Conservation (phyloP, 1,140 invertebrate species). For the Trachymyrmex cornetzi region DNA sequence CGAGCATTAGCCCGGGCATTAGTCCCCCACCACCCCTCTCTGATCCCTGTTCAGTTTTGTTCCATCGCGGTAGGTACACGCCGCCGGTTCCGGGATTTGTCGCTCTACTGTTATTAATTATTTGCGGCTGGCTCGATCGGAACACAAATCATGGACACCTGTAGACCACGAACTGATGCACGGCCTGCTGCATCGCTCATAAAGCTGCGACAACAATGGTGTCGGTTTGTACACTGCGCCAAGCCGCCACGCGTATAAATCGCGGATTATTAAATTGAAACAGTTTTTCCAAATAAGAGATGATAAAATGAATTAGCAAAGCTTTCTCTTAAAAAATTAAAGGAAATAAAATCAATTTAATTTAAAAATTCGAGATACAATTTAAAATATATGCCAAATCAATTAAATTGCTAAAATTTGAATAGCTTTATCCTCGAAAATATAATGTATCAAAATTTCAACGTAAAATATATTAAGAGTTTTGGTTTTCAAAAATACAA, state of each 20-base stretch:
- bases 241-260: slow-evolving; percentile 10
- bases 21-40: slow-evolving; percentile 54
- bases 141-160: slow-evolving; percentile 52
- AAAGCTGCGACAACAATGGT: slow-evolving; percentile 18
- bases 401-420: not conserved
- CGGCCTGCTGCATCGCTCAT: slow-evolving; percentile 21
- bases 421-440: not conserved
- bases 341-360: not conserved
- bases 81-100: slow-evolving; percentile 68
- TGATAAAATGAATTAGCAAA: slow-evolving; percentile 6
- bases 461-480: not conserved
- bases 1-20: slow-evolving; percentile 70
- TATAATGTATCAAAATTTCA: not conserved
- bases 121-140: slow-evolving; percentile 51
- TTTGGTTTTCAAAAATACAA: not conserved
- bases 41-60: slow-evolving; percentile 68
- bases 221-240: slow-evolving; percentile 9
- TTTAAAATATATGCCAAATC: not conserved
- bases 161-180: slow-evolving; percentile 61
- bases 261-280: slow-evolving; percentile 6
- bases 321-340: not conserved
- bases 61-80: slow-evolving; percentile 56
- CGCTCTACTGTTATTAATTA: slow-evolving; percentile 73
- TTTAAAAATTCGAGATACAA: not conserved
- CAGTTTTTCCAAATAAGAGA: slow-evolving; percentile 5